Conservation (phyloP, 2,888 invertebrate species). For the Alentia gelatinosa region DNA sequence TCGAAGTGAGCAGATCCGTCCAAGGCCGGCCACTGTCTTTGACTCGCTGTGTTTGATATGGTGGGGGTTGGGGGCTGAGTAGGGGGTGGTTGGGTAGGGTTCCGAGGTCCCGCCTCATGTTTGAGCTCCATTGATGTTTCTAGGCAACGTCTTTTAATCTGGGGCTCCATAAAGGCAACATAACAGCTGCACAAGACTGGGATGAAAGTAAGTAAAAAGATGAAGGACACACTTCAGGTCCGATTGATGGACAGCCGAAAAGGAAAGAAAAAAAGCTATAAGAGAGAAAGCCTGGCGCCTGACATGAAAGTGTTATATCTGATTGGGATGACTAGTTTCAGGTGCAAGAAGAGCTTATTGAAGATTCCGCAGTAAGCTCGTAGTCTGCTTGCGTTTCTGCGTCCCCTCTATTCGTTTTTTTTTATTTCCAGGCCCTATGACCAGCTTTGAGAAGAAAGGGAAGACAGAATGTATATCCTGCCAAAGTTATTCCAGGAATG, state of each 20-base stretch:
- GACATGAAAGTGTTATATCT: slow-evolving; percentile 48
- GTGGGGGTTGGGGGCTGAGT: neutral
- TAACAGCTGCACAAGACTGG: slow-evolving; percentile 31
- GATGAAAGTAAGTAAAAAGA: slow-evolving; percentile 54
- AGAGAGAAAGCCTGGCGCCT: neutral
- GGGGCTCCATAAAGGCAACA: slow-evolving; percentile 50
- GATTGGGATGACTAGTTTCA: slow-evolving; percentile 24
- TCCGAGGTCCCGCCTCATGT: neutral
- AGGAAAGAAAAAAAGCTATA: neutral
- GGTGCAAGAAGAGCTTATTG: neutral
- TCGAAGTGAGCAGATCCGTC: neutral
- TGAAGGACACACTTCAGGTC: slow-evolving; percentile 33
- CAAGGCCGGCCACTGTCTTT: slow-evolving; percentile 14
- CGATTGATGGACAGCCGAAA: slow-evolving; percentile 5
- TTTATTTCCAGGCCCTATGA: neutral
- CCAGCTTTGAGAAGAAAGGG: neutral
- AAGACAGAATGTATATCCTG: neutral
- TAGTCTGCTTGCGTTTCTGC: neutral
- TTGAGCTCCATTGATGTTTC: slow-evolving; percentile 50
- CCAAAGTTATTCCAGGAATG: no score
- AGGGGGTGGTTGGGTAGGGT: neutral
- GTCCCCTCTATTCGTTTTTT: neutral
- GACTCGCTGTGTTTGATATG: slow-evolving; percentile 24
- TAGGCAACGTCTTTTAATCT: slow-evolving; percentile 46
- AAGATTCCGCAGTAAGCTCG: slow-evolving; percentile 9